phyloP scores from a whole-genome alignment of 35 echinoderm and acorn worm genomes.

The Heliocidaris erythrogramma region DNA sequence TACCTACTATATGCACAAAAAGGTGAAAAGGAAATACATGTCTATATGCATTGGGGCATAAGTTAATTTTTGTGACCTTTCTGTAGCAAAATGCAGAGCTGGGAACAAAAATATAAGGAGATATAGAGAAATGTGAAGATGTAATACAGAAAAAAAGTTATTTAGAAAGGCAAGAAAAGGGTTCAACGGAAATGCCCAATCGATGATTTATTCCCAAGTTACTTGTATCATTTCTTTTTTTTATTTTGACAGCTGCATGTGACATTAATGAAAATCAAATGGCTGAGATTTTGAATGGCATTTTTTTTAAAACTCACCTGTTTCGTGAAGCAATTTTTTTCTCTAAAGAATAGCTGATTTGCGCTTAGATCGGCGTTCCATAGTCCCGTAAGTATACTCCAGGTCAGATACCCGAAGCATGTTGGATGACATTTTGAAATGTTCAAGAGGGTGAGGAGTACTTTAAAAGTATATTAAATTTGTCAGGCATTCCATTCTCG shows the following conservation, averaged over 20 bases:
- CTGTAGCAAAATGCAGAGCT: neutral
- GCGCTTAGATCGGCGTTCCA: too few relatives aligned
- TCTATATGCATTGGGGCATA: neutral
- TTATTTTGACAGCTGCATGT: neutral
- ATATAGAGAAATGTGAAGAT: neutral
- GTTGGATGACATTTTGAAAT: too few relatives aligned
- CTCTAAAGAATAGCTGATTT: too few relatives aligned
- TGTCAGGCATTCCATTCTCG: too few relatives aligned
- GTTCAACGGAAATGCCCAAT: neutral
- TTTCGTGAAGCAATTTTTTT: too few relatives aligned
- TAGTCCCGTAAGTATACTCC: too few relatives aligned
- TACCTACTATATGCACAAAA: neutral
- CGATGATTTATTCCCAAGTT: neutral
- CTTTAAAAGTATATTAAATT: too few relatives aligned
- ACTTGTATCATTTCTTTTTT: neutral
- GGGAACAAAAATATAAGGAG: neutral
- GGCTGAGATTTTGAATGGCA: too few relatives aligned
- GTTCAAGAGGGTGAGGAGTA: too few relatives aligned
- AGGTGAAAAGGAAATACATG: neutral
- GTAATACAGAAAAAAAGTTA: neutral
- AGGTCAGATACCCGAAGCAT: too few relatives aligned
- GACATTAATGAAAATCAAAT: neutral
- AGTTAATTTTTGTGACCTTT: neutral
- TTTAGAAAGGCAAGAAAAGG: neutral
- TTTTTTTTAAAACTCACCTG: too few relatives aligned